These are phyloP conservation scores for Agrochola macilenta DNA, from an alignment of 2,888 invertebrate genomes.

Conservation along the genomic window DNA sequence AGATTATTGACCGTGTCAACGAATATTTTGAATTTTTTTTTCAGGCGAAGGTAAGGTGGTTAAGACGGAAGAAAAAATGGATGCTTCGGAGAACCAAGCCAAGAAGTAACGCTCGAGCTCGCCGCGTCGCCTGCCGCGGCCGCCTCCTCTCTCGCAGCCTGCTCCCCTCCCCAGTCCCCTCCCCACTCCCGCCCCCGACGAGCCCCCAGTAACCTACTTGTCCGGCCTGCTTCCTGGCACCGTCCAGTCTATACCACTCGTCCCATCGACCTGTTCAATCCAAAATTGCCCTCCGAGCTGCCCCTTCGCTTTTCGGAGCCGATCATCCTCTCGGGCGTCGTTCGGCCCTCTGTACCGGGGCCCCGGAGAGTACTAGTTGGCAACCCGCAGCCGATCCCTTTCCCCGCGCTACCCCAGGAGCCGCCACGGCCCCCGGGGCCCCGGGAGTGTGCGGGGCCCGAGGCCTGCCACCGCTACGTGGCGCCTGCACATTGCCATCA, in stretches of 20 bases:
- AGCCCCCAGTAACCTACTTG: background rate
- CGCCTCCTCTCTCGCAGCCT: constrained; percentile 11
- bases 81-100: constrained; percentile 79
- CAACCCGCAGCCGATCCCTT: too few species aligned
- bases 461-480: background rate
- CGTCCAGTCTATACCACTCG: too few species aligned
- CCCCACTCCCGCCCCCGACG: background rate
- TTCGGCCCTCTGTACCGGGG: too few species aligned
- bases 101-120: constrained; percentile 77
- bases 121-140: constrained; percentile 6
- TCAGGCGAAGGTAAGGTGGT: constrained; percentile 88
- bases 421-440: too few species aligned
- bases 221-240: background rate
- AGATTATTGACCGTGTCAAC: background rate
- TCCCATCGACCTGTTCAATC: too few species aligned
- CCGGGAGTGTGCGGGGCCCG: too few species aligned
- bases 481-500: too few species aligned
- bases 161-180: background rate
- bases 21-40: background rate
- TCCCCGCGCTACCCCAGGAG: too few species aligned
- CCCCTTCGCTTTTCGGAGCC: background rate
- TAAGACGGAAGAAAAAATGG: constrained; percentile 88
- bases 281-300: background rate
- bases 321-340: background rate
- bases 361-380: too few species aligned